phyloP scores from a whole-genome alignment of 2,113 vertebrate genomes.

The Seriola aureovittata region DNA sequence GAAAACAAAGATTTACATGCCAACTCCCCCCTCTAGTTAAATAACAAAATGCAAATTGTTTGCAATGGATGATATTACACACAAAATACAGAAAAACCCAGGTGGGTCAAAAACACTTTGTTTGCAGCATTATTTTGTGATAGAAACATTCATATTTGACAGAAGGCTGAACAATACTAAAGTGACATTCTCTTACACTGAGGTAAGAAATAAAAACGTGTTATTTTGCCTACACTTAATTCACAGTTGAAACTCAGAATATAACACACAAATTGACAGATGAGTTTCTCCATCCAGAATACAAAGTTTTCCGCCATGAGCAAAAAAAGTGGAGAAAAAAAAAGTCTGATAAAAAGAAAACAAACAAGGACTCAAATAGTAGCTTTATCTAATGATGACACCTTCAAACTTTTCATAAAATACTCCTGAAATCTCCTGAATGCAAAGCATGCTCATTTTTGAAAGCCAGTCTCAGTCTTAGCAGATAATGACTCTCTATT shows the following conservation, averaged over 20 bases:
- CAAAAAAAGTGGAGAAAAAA: conserved; percentile 29
- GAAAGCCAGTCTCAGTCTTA: conserved; percentile 44
- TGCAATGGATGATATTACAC: conserved; percentile 45
- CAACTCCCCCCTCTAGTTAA: conserved; percentile 32
- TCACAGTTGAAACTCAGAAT: conserved; percentile 78
- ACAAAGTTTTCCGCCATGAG: conserved; percentile 25
- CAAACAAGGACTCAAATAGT: conserved; percentile 34
- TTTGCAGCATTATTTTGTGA: conserved; percentile 72
- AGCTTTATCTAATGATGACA: conserved; percentile 28
- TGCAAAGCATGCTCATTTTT: conserved; percentile 60
- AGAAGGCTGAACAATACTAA: conserved; percentile 77
- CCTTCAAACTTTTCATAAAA: conserved; percentile 22
- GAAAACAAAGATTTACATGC: conserved; percentile 43
- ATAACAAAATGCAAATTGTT: conserved; percentile 44
- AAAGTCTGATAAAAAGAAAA: conserved; percentile 50
- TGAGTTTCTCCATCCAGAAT: conserved; percentile 53
- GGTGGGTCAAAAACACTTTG: conserved; percentile 60
- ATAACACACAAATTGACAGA: conserved; percentile 51
- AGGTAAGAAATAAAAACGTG: conserved; percentile 68
- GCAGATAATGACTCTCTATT: conserved; percentile 43
- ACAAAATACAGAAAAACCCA: conserved; percentile 60
- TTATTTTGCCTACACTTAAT: conserved; percentile 65
- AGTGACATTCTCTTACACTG: conserved; percentile 78
- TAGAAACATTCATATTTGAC: conserved; percentile 80
- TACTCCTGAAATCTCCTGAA: conserved; percentile 36